phyloP scores from a whole-genome alignment of 2,113 vertebrate species.

The Mus spicilegus region DNA sequence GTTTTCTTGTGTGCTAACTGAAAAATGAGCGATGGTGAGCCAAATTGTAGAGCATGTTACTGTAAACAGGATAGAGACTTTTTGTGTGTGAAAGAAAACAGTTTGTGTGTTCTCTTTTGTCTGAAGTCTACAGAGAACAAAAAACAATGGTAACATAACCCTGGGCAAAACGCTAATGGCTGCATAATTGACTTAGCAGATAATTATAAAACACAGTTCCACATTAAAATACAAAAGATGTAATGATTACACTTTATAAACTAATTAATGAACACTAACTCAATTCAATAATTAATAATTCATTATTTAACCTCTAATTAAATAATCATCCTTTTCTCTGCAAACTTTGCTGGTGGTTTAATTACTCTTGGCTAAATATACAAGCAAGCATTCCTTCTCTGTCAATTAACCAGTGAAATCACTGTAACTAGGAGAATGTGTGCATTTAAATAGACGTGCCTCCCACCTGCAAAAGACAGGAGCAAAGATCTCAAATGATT shows the following conservation, averaged over 20 bases:
- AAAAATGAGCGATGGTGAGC: slow-evolving; percentile 23
- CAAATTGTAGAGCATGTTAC: slow-evolving; percentile 38
- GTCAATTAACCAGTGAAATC: slow-evolving; percentile 73
- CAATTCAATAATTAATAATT: slow-evolving; percentile 81
- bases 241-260: slow-evolving; percentile 78
- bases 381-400: slow-evolving; percentile 33
- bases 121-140: slow-evolving; percentile 51
- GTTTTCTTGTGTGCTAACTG: neutral
- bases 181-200: slow-evolving; percentile 73
- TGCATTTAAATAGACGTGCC: slow-evolving; percentile 34
- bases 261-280: slow-evolving; percentile 79
- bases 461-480: slow-evolving; percentile 49
- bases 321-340: slow-evolving; percentile 66
- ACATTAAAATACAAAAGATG: slow-evolving; percentile 73
- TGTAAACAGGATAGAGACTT: slow-evolving; percentile 59
- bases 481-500: neutral
- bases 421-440: slow-evolving; percentile 28
- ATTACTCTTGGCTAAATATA: slow-evolving; percentile 78
- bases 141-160: slow-evolving; percentile 69
- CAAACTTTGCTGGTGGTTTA: slow-evolving; percentile 78
- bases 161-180: slow-evolving; percentile 72
- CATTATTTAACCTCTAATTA: slow-evolving; percentile 81
- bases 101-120: slow-evolving; percentile 54
- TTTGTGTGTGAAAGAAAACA: slow-evolving; percentile 36
- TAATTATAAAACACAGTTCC: slow-evolving; percentile 76